Base-by-base conservation (phyloP, 2,113 vertebrate genomes). In the Neogale vison region DNA sequence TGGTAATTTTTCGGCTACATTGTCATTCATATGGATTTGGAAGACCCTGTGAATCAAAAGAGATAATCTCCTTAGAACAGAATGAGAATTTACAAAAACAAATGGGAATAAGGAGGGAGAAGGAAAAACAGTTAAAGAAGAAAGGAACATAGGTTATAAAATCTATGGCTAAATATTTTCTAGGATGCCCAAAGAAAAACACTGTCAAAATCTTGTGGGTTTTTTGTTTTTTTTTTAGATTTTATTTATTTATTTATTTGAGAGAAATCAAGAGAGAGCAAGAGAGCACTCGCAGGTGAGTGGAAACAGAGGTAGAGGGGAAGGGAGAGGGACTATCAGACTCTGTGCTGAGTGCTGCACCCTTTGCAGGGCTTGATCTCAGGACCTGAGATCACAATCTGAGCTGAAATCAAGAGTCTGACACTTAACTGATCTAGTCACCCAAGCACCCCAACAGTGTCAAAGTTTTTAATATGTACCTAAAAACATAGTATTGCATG, bases 1-100 rank as follows among this genome's bases (percentile, higher is more conserved):
- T 18, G 82, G 61, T 84, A 31, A 67, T 67, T 85, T 84, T 52
- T 59, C 31, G 18, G 6, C 14, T 2, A 42, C 17, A 39, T 2
- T 88, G 14, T 52, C 47, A 92, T 67, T 92, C 96, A 50, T 80
- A 65, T 59, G 65, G 29, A 72, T 92, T 97, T 88, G 15, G 88
- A 89, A 94, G 23, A 4, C 11, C 15, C 45, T 42, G 79, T 55
- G n/a, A 17, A 45, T 18, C 23, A 52, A 85, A 42, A 90, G 29
- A 63, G 34, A 59, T 31, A 39, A 59, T 69, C 31, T 88, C 31
- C 12, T 59, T 39, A 63, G 24, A 65, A 74, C 26, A 87, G 42
- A 93, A 92, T 20, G 14, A 57, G 26, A 76, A 14, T 47, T 88
- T 89, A 50, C 13, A 31, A 39, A 85, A 77, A 50, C 82, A 21